Percentiles rank a stretch among this genome's conserved stretches.
These are phyloP conservation scores for Fulica atra DNA, from an alignment of 2,113 vertebrate genomes.

Conservation along the genomic window DNA sequence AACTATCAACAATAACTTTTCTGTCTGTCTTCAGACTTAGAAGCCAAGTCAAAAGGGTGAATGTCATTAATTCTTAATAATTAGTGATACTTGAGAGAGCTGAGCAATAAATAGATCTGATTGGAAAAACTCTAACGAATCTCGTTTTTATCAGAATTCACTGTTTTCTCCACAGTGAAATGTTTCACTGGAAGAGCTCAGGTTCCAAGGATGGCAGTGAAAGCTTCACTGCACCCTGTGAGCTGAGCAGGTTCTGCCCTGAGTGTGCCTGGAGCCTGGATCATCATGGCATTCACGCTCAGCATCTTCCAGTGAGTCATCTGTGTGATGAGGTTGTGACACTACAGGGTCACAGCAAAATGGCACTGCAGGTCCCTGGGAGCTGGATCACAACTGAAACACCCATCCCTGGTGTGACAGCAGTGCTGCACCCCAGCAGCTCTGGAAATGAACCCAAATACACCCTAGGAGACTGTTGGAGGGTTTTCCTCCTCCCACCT, in stretches of 20 bases:
- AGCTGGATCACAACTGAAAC: not conserved
- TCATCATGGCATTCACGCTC: rapidly evolving
- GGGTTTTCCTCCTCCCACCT: not conserved
- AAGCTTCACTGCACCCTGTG: too few species aligned
- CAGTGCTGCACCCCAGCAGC: not conserved
- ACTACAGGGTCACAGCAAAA: not conserved
- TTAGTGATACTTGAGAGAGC: not conserved
- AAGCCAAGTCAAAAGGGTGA: not conserved
- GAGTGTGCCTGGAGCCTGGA: rapidly evolving
- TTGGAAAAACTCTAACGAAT: not conserved
- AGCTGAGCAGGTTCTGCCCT: not conserved
- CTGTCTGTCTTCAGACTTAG: not conserved
- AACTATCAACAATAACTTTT: not conserved
- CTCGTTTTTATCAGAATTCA: not conserved
- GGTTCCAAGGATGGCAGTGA: not conserved
- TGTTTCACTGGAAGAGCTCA: not conserved
- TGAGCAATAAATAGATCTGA: not conserved
- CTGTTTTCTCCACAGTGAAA: not conserved
- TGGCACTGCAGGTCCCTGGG: not conserved
- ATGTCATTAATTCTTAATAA: not conserved
- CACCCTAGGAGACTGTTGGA: not conserved
- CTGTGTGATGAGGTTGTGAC: rapidly evolving
- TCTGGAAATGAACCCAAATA: not conserved
- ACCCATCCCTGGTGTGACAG: not conserved
- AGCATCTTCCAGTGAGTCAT: rapidly evolving